These are phyloP conservation scores for Heliconius hewitsoni DNA, from an alignment of 1,140 invertebrate species.

Conservation along the genomic window DNA sequence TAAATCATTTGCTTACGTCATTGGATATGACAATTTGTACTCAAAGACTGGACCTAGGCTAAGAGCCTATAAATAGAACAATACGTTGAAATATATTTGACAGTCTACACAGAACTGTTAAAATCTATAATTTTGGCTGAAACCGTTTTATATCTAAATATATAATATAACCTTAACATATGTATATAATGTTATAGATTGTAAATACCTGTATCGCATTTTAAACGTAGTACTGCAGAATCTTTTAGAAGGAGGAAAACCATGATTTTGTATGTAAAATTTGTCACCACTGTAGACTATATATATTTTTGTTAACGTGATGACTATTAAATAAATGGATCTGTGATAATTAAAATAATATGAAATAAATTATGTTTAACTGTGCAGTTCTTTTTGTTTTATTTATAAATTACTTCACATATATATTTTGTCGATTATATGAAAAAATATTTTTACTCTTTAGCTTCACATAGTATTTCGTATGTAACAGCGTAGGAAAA, in stretches of 20 bases:
- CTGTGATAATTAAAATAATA: slow-evolving; percentile 81
- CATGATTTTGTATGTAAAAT: slow-evolving; percentile 62
- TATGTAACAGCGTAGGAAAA: too few species aligned
- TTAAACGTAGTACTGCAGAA: slow-evolving; percentile 39
- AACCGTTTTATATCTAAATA: neutral
- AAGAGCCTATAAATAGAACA: neutral
- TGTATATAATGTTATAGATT: slow-evolving; percentile 66
- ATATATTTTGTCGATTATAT: too few species aligned
- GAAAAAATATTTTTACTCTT: too few species aligned
- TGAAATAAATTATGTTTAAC: slow-evolving; percentile 82
- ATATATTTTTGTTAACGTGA: slow-evolving; percentile 81
- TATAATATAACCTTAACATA: slow-evolving; percentile 35
- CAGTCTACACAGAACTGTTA: neutral
- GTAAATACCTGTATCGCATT: slow-evolving; percentile 69
- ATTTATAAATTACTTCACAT: slow-evolving; percentile 22
- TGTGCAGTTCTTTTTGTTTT: slow-evolving; percentile 60
- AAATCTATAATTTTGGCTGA: neutral
- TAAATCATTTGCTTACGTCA: neutral
- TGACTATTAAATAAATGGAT: slow-evolving; percentile 81
- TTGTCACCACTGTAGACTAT: slow-evolving; percentile 71
- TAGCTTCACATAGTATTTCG: too few species aligned
- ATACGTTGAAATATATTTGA: neutral
- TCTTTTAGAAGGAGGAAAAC: slow-evolving; percentile 24
- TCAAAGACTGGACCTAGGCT: neutral
- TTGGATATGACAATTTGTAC: too few species aligned